Conservation (phyloP, 2,113 vertebrate species). For the Microtus richardsoni region DNA sequence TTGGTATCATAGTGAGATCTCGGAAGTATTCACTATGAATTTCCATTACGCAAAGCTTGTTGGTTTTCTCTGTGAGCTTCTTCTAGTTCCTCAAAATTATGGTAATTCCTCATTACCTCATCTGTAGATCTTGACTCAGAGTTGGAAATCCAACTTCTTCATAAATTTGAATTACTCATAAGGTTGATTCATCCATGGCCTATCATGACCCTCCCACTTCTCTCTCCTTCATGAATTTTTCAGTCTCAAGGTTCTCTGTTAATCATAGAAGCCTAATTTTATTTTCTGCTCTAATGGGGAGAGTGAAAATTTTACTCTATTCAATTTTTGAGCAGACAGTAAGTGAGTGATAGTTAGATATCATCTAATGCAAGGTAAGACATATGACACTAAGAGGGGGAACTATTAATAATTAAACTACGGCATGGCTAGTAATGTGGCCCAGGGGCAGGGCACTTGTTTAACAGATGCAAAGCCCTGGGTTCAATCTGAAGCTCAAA, state of each 20-base stretch:
- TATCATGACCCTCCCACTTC: conserved; percentile 72
- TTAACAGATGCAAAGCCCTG: not conserved
- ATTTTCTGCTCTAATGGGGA: conserved; percentile 56
- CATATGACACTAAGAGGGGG: not conserved
- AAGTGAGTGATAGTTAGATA: conserved; percentile 48
- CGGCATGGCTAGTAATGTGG: not conserved
- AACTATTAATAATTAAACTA: conserved; percentile 56
- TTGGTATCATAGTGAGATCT: not conserved
- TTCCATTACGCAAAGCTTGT: conserved; percentile 32
- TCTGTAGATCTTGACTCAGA: conserved; percentile 59
- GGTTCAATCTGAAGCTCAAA: not conserved
- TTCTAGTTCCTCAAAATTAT: conserved; percentile 39
- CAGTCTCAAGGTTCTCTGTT: conserved; percentile 54
- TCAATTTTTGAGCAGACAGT: conserved; percentile 55
- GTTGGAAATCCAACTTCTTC: conserved; percentile 58
- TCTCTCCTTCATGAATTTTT: conserved; percentile 71
- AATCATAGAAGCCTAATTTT: conserved; percentile 68
- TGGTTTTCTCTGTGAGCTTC: conserved; percentile 43
- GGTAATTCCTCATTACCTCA: conserved; percentile 34
- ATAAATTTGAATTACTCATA: conserved; percentile 76
- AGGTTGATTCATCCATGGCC: conserved; percentile 70
- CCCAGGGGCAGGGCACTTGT: not conserved
- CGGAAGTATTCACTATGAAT: conserved; percentile 33
- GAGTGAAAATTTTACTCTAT: conserved; percentile 53
- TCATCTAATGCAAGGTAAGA: conserved; percentile 34